These are phyloP conservation scores for Mastomys coucha DNA, from an alignment of 2,113 vertebrate species.

Conservation along the genomic window DNA sequence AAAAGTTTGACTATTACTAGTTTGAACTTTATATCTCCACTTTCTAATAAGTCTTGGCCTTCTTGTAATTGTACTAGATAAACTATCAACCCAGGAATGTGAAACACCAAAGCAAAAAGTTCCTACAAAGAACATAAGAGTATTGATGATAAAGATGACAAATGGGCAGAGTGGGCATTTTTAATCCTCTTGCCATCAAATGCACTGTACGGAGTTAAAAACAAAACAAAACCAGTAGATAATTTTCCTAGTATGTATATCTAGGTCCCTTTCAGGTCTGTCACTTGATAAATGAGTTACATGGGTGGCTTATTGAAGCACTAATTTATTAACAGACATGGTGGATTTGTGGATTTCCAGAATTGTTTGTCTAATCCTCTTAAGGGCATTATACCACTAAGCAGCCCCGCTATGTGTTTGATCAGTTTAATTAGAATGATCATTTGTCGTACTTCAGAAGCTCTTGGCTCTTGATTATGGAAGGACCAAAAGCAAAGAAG, in stretches of 20 bases:
- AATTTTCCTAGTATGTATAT: neutral
- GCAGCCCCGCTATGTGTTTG: conserved; percentile 74
- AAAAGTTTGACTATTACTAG: neutral
- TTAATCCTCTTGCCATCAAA: conserved; percentile 11
- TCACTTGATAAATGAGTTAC: conserved; percentile 35
- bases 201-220: neutral
- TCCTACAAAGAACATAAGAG: neutral
- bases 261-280: neutral
- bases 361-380: conserved; percentile 80
- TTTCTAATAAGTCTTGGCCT: neutral
- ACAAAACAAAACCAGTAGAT: neutral
- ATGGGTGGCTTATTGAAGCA: conserved; percentile 52
- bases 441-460: conserved; percentile 77
- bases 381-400: conserved; percentile 73
- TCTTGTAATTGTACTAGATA: neutral
- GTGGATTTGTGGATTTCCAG: conserved; percentile 75
- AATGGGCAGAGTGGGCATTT: neutral
- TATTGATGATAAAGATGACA: neutral
- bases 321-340: conserved; percentile 70
- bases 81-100: neutral
- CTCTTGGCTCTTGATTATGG: conserved; percentile 65
- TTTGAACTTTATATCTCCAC: conserved; percentile 2
- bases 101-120: neutral
- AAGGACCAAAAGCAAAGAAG: conserved; percentile 52
- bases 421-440: conserved; percentile 77